Evolutionary conservation across 2,113 vertebrate species (phyloP).

Genomic region (Pao palembangensis): DNA sequence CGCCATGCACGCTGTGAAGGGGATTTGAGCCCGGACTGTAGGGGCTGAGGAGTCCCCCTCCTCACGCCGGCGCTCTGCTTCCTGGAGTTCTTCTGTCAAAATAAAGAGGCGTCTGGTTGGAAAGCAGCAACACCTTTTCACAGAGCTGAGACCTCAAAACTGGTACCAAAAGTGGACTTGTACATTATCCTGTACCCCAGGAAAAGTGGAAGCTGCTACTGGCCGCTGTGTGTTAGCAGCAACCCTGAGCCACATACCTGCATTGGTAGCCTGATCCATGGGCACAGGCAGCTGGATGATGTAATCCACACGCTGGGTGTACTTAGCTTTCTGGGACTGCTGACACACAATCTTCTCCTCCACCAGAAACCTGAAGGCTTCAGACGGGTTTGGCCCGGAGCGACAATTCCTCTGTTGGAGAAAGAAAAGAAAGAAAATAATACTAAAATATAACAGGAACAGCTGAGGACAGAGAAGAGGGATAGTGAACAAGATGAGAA

Average conservation of each 20-base stretch:
- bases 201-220: background rate
- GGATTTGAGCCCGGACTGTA: slow-evolving; percentile 89
- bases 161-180: too few relatives aligned
- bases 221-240: background rate
- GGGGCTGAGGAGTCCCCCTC: slow-evolving; percentile 86
- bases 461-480: too few relatives aligned
- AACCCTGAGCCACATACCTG: slow-evolving; percentile 71
- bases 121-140: too few relatives aligned
- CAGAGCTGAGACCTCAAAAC: background rate
- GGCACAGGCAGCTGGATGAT: slow-evolving; percentile 96
- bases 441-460: too few relatives aligned
- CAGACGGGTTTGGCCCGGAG: slow-evolving; percentile 90
- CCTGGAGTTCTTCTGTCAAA: slow-evolving; percentile 87
- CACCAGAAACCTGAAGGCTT: slow-evolving; percentile 95
- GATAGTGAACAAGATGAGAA: background rate
- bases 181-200: background rate
- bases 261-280: slow-evolving; percentile 96
- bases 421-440: background rate
- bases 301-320: slow-evolving; percentile 96
- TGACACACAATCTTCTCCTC: slow-evolving; percentile 97
- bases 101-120: background rate
- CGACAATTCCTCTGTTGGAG: slow-evolving; percentile 89
- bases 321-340: slow-evolving; percentile 95
- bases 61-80: slow-evolving; percentile 89
- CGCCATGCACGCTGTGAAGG: slow-evolving; percentile 92